Evolutionary conservation across 2,113 vertebrate species (phyloP), one percentile per base, ranked within the genome.

Genomic region (Mandrillus leucophaeus): DNA sequence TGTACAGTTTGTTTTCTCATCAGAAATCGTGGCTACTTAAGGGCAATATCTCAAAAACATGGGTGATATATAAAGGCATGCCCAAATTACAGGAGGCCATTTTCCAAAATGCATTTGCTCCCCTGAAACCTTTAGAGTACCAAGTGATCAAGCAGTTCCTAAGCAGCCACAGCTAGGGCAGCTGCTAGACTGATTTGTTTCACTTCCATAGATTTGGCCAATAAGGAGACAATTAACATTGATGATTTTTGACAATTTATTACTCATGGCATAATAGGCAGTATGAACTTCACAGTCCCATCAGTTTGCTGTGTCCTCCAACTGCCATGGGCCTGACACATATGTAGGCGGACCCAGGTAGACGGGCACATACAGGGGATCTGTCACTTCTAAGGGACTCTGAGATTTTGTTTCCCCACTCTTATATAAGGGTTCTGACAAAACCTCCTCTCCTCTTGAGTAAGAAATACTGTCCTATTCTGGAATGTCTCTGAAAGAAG

Each of bases 271-370:
- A 32, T 35, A 86, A 6, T 3, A 90, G 61, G 10, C 12, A 88
- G 8, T 20, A 59, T 25, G 10, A 23, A 43, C 20, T 59, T 27
- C 17, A 32, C 61, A 6, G 23, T 73, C 7, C n/a, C 35, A 50
- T 79, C 8, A 40, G 3, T 70, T 17, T 45, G 1, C 30, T 61
- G 14, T 55, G 79, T 5, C 14, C 12, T 8, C 64, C 18, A 32
- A 18, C 3, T 40, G 14, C 55, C 38, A 35, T 3, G 3, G 2
- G 32, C 16, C 32, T 7, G 16, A 35, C 18, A 2, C 0, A 18
- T 16, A 52, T 0, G 7, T 4, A 61, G 40, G 4, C 7, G 2
- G 20, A 8, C 10, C 23, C 6, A 76, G 25, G 30, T n/a, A 25
- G 32, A 82, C 5, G 3, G 43, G 6, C 25, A 5, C 1, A 43